A percentile compares a stretch with the other conserved stretches of the same genome.
Conservation (phyloP, 2,113 vertebrate species). For the Pyrgilauda ruficollis region DNA sequence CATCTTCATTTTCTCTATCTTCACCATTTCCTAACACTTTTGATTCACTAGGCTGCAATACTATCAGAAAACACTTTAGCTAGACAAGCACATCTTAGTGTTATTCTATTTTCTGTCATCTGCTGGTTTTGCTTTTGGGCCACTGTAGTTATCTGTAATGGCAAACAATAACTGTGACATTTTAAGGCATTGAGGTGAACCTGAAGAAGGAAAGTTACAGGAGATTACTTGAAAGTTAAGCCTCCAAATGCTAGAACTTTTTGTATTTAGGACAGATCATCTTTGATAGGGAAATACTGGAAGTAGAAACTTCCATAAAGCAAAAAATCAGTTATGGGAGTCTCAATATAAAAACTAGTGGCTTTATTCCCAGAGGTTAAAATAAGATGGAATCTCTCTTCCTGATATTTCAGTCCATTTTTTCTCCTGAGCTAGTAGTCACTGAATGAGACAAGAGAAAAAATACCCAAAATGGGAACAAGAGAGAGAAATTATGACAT, state of each 20-base stretch:
- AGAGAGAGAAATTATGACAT: background rate
- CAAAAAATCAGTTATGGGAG: background rate
- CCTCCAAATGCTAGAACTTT: background rate
- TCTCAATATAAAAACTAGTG: background rate
- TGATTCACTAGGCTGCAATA: background rate
- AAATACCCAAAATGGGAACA: background rate
- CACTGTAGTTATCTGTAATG: background rate
- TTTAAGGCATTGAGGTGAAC: background rate
- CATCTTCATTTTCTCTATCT: background rate
- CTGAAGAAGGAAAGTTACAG: background rate
- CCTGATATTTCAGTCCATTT: background rate
- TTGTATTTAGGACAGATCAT: background rate
- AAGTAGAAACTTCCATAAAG: background rate
- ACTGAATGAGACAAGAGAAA: background rate
- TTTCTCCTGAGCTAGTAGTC: background rate
- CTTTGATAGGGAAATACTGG: background rate
- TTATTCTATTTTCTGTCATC: slow-evolving; percentile 1
- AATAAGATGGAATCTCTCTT: background rate
- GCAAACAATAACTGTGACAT: background rate
- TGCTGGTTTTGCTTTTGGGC: background rate
- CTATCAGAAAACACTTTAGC: background rate
- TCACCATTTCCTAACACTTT: background rate
- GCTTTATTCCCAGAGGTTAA: background rate
- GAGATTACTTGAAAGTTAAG: background rate
- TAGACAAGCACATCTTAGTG: background rate